Evolutionary conservation across 2,888 invertebrate species (phyloP), one percentile per base, ranked within the genome.

Genomic region (Sinodicranocentrus sp.): DNA sequence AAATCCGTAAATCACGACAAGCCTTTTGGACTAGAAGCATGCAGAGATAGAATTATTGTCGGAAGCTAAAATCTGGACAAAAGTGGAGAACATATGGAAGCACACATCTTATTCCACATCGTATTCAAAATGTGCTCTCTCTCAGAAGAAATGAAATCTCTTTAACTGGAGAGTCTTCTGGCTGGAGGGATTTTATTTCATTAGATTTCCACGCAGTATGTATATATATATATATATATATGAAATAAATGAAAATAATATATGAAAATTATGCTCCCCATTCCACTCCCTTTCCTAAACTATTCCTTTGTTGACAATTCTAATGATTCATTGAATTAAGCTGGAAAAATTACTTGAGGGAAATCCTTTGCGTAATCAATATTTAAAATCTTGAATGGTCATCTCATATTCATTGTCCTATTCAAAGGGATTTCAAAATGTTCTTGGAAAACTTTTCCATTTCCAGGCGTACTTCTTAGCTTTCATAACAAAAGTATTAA

Each of bases 1-100:
- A 85, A 85, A 85, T 75, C 84, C 85, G 85, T 85, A 82, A 82
- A 85, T 85, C 82, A 85, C 75, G 70, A 75, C 57, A 72, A 28
- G 71, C 57, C 21, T 57, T 48, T 57, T 57, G 57, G 1, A 25
- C 57, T 10, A 25, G 25, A 23, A 57, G 57, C n/a, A n/a, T 10
- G 54, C 6, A n/a, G 23, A 21, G 54, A 21, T 19, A 6, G 57
- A 57, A 57, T 25, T 8, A 21, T n/a, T n/a, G n/a, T n/a, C n/a
- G n/a, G n/a, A n/a, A n/a, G n/a, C n/a, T 25, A 57, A 23, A 1
- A 57, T 57, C 25, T 57, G 57, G 6, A 57, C 57, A 52, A 52
- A 2, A 48, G 19, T n/a, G 52, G 19, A 19, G 13, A 5, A 39
- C 39, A 39, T 39, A 13, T 39, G 39, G 39, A 39, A 39, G 13